Evolutionary conservation across 2,797 vertebrate genomes (phyloP).

Genomic region (Astyanax mexicanus): DNA sequence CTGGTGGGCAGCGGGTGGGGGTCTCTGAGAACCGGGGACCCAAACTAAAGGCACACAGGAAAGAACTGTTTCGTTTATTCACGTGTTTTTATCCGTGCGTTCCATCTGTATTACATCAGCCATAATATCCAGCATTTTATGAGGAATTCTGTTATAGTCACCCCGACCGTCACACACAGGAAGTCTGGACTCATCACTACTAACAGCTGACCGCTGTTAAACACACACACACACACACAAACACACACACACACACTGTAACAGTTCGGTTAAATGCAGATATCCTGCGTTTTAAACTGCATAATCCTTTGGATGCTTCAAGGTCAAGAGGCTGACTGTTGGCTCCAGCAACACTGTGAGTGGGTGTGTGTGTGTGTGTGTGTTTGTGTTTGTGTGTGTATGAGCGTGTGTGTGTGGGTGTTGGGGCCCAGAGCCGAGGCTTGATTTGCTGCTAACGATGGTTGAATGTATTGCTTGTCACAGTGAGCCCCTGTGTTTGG

Average conservation of each 20-base stretch:
- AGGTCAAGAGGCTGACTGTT: background rate
- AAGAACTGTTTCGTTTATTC: too few relatives aligned
- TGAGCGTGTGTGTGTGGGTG: background rate
- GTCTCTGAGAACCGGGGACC: background rate
- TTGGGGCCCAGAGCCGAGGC: background rate
- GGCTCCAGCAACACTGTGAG: background rate
- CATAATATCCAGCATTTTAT: too few relatives aligned
- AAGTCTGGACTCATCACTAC: too few relatives aligned
- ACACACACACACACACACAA: too few relatives aligned
- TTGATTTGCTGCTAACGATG: background rate
- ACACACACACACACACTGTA: too few relatives aligned
- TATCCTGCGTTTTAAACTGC: background rate
- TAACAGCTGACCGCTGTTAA: too few relatives aligned
- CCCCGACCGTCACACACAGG: too few relatives aligned
- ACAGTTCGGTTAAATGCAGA: background rate
- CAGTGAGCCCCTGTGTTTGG: background rate
- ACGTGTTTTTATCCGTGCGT: too few relatives aligned
- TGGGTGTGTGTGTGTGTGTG: background rate
- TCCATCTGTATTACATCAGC: too few relatives aligned
- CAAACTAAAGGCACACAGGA: too few relatives aligned
- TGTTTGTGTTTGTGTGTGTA: background rate
- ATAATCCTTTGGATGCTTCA: background rate
- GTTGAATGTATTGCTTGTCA: background rate
- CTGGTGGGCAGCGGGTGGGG: background rate
- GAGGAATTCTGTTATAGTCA: too few relatives aligned